A percentile compares a stretch with the other conserved stretches of the same genome.
These are phyloP conservation scores for Sinocyclocheilus anophthalmus DNA, from an alignment of 2,113 vertebrate species.

Conservation along the genomic window DNA sequence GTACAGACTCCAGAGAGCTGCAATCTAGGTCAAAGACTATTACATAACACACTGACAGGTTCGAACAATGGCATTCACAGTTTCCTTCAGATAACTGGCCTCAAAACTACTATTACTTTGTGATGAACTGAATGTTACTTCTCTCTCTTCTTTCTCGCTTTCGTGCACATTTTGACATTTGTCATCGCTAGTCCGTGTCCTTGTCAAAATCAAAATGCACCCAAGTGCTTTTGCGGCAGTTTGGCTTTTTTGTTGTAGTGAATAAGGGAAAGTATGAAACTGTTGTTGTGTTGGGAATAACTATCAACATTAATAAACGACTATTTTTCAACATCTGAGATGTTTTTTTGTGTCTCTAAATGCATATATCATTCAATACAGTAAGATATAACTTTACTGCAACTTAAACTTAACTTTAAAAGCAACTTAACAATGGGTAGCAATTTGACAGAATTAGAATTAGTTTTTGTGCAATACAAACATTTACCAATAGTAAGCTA, in stretches of 20 bases:
- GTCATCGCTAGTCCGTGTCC: constrained; percentile 17
- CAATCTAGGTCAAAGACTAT: constrained; percentile 66
- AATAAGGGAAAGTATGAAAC: neutral
- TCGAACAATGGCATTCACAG: constrained; percentile 61
- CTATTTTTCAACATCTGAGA: neutral
- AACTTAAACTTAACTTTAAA: too few relatives aligned
- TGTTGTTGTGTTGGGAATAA: neutral
- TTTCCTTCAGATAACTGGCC: constrained; percentile 51
- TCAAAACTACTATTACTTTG: constrained; percentile 52
- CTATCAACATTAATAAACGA: neutral
- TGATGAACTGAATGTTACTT: constrained; percentile 29
- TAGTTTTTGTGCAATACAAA: neutral
- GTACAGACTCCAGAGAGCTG: constrained; percentile 58
- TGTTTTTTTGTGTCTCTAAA: too few relatives aligned
- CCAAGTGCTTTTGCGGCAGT: neutral
- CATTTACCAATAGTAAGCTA: neutral
- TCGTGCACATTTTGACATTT: constrained; percentile 11
- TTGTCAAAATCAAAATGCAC: constrained; percentile 37
- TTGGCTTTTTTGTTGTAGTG: neutral
- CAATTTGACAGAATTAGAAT: too few relatives aligned
- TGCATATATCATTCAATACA: too few relatives aligned
- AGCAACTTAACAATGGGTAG: too few relatives aligned
- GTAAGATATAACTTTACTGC: too few relatives aligned
- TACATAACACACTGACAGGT: constrained; percentile 75
- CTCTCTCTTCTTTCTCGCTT: constrained; percentile 23